Conservation (phyloP, 2,888 invertebrate genomes). For the Electrophaes corylata region DNA sequence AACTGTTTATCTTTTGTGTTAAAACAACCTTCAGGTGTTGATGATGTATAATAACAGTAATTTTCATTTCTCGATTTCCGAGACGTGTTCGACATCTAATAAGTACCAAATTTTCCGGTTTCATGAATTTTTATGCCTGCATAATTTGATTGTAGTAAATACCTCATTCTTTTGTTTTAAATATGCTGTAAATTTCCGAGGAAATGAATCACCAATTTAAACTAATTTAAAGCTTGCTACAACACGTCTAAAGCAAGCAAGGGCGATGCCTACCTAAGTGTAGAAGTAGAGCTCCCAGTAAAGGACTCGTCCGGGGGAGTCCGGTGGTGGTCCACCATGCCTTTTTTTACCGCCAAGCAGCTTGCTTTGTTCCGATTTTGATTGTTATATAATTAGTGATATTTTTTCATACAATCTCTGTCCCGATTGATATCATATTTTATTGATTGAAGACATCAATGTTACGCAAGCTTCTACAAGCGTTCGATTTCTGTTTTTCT, state of each 20-base stretch:
- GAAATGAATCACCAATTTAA: slow-evolving; percentile 10
- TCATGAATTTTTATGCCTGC: slow-evolving; percentile 68
- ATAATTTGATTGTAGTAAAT: slow-evolving; percentile 57
- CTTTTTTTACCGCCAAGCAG: too few species aligned
- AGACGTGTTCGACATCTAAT: slow-evolving; percentile 76
- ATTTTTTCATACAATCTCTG: too few species aligned
- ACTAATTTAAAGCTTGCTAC: neutral
- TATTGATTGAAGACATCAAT: neutral
- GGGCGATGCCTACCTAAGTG: too few species aligned
- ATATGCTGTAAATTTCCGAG: slow-evolving; percentile 25
- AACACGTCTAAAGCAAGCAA: too few species aligned
- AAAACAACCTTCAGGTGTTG: slow-evolving; percentile 78
- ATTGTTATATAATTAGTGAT: too few species aligned
- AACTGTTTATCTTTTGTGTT: slow-evolving; percentile 81
- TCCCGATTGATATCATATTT: neutral
- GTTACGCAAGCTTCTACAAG: slow-evolving; percentile 1
- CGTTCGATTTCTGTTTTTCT: neutral
- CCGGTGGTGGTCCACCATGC: too few species aligned
- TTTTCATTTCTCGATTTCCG: slow-evolving; percentile 77
- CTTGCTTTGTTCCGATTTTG: too few species aligned
- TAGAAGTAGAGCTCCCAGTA: too few species aligned
- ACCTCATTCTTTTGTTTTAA: slow-evolving; percentile 51
- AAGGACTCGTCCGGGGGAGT: too few species aligned
- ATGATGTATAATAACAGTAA: slow-evolving; percentile 80
- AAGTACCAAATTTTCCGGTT: slow-evolving; percentile 66